Evolutionary conservation across 1,140 invertebrate species (phyloP), one percentile per base, ranked within the genome.

Genomic region (Rhynchophorus ferrugineus): DNA sequence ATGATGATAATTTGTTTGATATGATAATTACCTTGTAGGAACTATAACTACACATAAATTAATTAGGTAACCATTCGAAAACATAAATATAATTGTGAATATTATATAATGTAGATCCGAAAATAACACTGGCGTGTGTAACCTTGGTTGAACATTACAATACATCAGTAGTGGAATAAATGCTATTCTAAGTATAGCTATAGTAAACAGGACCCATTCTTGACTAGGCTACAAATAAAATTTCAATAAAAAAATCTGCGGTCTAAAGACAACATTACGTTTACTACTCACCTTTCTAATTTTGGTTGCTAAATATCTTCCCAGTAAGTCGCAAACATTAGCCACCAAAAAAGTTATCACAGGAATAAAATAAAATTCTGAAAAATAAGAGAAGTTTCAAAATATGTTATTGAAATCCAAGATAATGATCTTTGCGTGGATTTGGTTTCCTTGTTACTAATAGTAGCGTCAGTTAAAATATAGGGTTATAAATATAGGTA

Each of bases 321-420:
- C 59, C 14, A 50, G 11, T 14, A 57, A 51, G 46, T 61, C 57
- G 34, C 38, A 51, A 13, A 48, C 9, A 29, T 49, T 44, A n/a
- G 45, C 56, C 3, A 56, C 35, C 16, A 61, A 34, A 34, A 57
- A 61, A 2, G 59, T 56, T 42, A 49, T 49, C 18, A 61, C 59
- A 19, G 59, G 59, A 24, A 54, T 42, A 43, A 61, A 61, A 33
- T 51, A 61, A 21, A 56, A 47, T 35, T 58, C 59, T 61, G 44
- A n/a, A 61, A 60, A 5, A 41, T 13, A 38, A 44, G 29, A 16
- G 20, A 41, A 3, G 1, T n/a, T n/a, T n/a, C n/a, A n/a, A n/a
- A n/a, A n/a, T n/a, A n/a, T n/a, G n/a, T n/a, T n/a, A n/a, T n/a
- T n/a, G n/a, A n/a, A n/a, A n/a, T n/a, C n/a, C n/a, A n/a, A n/a